phyloP scores from a whole-genome alignment of 1,140 invertebrate species.

The Euwallacea similis region DNA sequence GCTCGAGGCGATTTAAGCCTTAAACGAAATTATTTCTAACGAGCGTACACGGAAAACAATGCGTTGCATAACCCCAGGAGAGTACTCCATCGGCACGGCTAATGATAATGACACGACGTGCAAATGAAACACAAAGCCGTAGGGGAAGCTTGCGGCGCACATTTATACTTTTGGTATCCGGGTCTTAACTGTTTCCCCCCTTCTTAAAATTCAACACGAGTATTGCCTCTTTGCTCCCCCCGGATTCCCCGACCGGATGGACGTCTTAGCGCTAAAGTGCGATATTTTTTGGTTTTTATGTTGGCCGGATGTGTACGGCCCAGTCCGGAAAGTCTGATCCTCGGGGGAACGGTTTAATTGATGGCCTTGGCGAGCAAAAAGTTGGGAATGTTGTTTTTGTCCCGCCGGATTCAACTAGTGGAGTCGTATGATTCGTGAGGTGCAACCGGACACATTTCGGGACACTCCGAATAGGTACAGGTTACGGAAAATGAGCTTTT shows the following conservation, averaged over 20 bases:
- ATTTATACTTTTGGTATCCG: slow-evolving; percentile 15
- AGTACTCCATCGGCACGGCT: slow-evolving; percentile 38
- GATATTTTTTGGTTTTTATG: slow-evolving; percentile 1
- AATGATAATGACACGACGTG: slow-evolving; percentile 45
- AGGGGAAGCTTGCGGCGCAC: slow-evolving; percentile 6
- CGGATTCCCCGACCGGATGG: neutral
- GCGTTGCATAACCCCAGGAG: slow-evolving; percentile 26
- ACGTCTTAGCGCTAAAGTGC: neutral
- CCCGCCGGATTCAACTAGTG: too few relatives aligned
- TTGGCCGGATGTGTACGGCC: neutral
- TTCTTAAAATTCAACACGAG: neutral
- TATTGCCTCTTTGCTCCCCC: neutral
- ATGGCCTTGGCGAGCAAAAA: too few relatives aligned
- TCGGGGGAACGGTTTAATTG: too few relatives aligned
- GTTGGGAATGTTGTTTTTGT: too few relatives aligned
- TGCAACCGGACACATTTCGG: too few relatives aligned
- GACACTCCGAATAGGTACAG: too few relatives aligned
- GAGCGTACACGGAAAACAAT: slow-evolving; percentile 8
- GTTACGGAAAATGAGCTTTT: too few relatives aligned
- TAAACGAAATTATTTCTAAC: slow-evolving; percentile 11
- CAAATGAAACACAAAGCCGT: slow-evolving; percentile 42
- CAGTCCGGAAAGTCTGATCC: too few relatives aligned
- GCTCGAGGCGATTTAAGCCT: neutral
- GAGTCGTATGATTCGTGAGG: too few relatives aligned
- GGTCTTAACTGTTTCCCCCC: slow-evolving; percentile 9